These are phyloP conservation scores for Pristis pectinata DNA, from an alignment of 2,797 vertebrate genomes.

Conservation along the genomic window DNA sequence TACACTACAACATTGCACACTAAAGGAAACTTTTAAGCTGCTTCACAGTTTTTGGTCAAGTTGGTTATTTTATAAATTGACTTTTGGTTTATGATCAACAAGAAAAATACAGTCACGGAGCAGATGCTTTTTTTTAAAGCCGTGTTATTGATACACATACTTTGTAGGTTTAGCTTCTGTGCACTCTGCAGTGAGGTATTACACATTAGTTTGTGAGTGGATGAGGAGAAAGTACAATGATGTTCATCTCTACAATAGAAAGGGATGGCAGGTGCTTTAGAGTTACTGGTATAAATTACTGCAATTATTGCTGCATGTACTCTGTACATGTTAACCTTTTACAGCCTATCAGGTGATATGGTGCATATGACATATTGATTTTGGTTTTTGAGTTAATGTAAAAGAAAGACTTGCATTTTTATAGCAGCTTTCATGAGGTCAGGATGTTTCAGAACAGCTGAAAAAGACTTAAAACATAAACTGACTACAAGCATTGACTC, in stretches of 20 bases:
- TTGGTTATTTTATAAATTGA: not conserved
- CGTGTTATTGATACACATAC: not conserved
- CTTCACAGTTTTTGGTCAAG: not conserved
- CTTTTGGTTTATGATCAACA: not conserved
- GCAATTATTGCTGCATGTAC: not conserved
- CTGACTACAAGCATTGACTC: not conserved
- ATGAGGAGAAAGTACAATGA: not conserved
- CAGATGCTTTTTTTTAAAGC: slow-evolving; percentile 8
- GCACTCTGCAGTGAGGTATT: no score
- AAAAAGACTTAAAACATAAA: not conserved
- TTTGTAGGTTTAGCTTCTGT: not conserved
- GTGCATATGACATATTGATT: not conserved
- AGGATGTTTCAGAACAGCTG: no score
- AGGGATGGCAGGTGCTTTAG: not conserved
- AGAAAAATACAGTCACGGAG: not conserved
- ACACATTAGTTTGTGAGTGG: not conserved
- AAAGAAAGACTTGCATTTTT: no score
- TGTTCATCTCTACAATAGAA: not conserved
- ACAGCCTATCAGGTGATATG: not conserved
- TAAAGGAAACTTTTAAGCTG: not conserved
- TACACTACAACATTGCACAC: not conserved
- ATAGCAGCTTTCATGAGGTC: no score
- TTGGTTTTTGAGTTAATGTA: not conserved
- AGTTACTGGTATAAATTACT: not conserved
- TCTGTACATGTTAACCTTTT: not conserved